Evolutionary conservation across 2,113 vertebrate genomes (phyloP).

Genomic region (Fregetta grallaria): DNA sequence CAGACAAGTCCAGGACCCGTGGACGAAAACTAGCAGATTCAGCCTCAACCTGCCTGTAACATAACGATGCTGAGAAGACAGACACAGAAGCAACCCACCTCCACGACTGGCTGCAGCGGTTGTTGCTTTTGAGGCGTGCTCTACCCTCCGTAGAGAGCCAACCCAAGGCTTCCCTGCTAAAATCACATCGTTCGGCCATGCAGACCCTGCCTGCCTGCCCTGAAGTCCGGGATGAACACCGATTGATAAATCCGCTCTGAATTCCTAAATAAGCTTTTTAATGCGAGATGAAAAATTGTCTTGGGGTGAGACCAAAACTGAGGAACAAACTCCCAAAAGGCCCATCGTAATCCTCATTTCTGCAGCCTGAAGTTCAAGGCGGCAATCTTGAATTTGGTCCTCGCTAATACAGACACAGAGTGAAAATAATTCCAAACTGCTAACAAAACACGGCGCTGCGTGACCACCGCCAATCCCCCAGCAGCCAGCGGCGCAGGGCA

Average conservation of each 20-base stretch:
- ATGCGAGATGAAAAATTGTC: not conserved
- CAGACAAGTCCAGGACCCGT: not conserved
- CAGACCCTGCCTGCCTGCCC: not conserved
- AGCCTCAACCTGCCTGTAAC: not conserved
- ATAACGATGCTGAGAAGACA: not conserved
- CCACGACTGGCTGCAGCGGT: fast-evolving
- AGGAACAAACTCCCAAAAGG: not conserved
- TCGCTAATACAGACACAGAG: fast-evolving
- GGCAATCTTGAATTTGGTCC: not conserved
- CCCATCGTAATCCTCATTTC: not conserved
- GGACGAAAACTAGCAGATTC: not conserved
- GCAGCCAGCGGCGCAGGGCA: not conserved
- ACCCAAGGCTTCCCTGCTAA: not conserved
- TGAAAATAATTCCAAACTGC: fast-evolving
- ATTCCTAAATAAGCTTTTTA: not conserved
- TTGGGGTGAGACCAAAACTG: not conserved
- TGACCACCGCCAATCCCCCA: not conserved
- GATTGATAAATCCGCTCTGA: not conserved
- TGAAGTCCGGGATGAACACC: fast-evolving
- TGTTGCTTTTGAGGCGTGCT: not conserved
- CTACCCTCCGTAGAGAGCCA: not conserved
- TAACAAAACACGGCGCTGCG: not conserved
- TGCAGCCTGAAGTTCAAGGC: not conserved
- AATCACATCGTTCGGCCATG: fast-evolving
- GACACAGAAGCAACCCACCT: not conserved